Conservation (phyloP, 2,888 invertebrate species). For the Embidobia sp. region DNA sequence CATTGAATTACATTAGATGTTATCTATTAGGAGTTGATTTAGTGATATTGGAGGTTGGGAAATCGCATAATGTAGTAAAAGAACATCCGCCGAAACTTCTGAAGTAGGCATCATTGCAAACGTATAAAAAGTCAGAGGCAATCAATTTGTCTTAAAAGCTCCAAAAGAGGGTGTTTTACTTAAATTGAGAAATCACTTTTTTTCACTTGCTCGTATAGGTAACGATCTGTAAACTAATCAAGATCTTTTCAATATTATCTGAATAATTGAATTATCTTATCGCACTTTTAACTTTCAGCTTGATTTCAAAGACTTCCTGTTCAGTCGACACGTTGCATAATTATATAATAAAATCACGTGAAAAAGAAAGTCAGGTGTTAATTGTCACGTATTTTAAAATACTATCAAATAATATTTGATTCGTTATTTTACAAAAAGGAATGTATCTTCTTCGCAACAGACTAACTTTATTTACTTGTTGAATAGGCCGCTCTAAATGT, state of each 20-base stretch:
- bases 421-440: too few relatives aligned
- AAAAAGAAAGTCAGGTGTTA: too few relatives aligned
- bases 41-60: slow-evolving; percentile 44
- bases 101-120: slow-evolving; percentile 35
- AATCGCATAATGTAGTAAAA: slow-evolving; percentile 28
- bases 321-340: too few relatives aligned
- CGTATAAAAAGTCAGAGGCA: slow-evolving; percentile 38
- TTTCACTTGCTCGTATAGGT: slow-evolving; percentile 14
- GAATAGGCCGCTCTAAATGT: too few relatives aligned
- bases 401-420: too few relatives aligned
- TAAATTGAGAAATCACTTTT: slow-evolving; percentile 41
- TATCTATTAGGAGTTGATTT: slow-evolving; percentile 35
- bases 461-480: too few relatives aligned
- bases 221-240: slow-evolving; percentile 43
- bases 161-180: slow-evolving; percentile 30
- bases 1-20: slow-evolving; percentile 41
- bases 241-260: slow-evolving; percentile 9
- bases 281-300: too few relatives aligned
- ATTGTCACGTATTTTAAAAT: too few relatives aligned
- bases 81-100: slow-evolving; percentile 11
- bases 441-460: too few relatives aligned
- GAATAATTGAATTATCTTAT: slow-evolving; percentile 31
- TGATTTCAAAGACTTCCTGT: too few relatives aligned
- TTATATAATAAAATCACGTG: too few relatives aligned
- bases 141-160: slow-evolving; percentile 39